Percentiles rank a stretch among this genome's conserved stretches.
Conservation (phyloP, 1,140 invertebrate genomes). For the Drepana arcuata region DNA sequence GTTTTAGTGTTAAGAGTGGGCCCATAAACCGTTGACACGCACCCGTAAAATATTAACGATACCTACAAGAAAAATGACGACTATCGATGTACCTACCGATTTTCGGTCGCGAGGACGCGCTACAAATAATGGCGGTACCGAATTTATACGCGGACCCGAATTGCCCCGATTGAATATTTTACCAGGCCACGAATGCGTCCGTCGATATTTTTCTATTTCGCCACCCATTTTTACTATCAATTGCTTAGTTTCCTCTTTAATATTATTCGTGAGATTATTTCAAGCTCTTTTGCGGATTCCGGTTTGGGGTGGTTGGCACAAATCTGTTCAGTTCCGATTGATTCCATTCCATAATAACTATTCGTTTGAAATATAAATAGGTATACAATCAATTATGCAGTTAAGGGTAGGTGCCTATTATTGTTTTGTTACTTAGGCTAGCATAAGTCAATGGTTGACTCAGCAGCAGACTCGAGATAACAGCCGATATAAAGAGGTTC, state of each 20-base stretch:
- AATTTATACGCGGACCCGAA: constrained; percentile 67
- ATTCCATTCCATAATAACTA: no score
- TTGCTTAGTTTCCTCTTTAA: constrained; percentile 66
- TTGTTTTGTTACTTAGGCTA: no score
- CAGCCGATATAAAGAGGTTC: no score
- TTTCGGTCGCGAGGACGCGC: constrained; percentile 57
- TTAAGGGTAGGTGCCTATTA: no score
- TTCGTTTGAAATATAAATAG: no score
- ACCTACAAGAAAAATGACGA: constrained; percentile 65
- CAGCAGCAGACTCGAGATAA: no score
- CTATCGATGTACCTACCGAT: constrained; percentile 64
- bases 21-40: constrained; percentile 66
- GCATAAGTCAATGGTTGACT: no score
- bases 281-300: no score
- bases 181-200: constrained; percentile 60
- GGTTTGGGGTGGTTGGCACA: no score
- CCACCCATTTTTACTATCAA: constrained; percentile 65
- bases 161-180: constrained; percentile 70
- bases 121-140: constrained; percentile 62
- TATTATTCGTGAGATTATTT: constrained; percentile 53
- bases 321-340: no score
- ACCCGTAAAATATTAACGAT: constrained; percentile 69
- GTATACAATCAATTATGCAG: no score
- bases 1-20: constrained; percentile 69
- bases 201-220: constrained; percentile 67